phyloP scores from a whole-genome alignment of 1,140 invertebrate species.

The Trachymyrmex cornetzi region DNA sequence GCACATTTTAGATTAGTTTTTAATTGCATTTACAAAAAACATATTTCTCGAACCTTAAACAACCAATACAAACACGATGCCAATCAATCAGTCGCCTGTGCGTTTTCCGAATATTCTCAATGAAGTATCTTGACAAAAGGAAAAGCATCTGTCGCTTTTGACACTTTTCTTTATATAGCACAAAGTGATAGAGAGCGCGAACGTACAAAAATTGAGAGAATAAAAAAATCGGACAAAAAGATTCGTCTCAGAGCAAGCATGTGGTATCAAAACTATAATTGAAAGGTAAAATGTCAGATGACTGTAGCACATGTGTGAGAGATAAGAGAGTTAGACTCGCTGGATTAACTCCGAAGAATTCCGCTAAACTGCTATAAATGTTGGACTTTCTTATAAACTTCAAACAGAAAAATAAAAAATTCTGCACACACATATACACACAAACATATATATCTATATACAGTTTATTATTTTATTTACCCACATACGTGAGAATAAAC shows the following conservation, averaged over 20 bases:
- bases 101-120: slow-evolving; percentile 9
- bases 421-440: slow-evolving; percentile 14
- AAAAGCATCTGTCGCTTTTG: slow-evolving; percentile 28
- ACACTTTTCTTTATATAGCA: slow-evolving; percentile 11
- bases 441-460: slow-evolving; percentile 11
- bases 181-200: slow-evolving; percentile 27
- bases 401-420: not conserved
- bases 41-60: not conserved
- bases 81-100: slow-evolving; percentile 31
- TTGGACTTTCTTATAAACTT: not conserved
- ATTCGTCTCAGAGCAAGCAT: slow-evolving; percentile 79
- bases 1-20: slow-evolving; percentile 41
- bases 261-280: slow-evolving; percentile 63
- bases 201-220: slow-evolving; percentile 39
- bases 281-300: slow-evolving; percentile 73
- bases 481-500: not conserved
- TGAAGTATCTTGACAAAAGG: slow-evolving; percentile 23
- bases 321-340: slow-evolving; percentile 57
- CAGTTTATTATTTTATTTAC: slow-evolving; percentile 21
- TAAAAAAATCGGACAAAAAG: slow-evolving; percentile 68
- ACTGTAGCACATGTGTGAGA: slow-evolving; percentile 78
- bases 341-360: slow-evolving; percentile 75
- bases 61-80: slow-evolving; percentile 12
- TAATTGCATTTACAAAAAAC: slow-evolving; percentile 1
- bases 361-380: slow-evolving; percentile 70